Percentiles rank a stretch among this genome's conserved stretches.
Evolutionary conservation across 2,888 invertebrate species (phyloP).

Genomic region (Drosophila merina): DNA sequence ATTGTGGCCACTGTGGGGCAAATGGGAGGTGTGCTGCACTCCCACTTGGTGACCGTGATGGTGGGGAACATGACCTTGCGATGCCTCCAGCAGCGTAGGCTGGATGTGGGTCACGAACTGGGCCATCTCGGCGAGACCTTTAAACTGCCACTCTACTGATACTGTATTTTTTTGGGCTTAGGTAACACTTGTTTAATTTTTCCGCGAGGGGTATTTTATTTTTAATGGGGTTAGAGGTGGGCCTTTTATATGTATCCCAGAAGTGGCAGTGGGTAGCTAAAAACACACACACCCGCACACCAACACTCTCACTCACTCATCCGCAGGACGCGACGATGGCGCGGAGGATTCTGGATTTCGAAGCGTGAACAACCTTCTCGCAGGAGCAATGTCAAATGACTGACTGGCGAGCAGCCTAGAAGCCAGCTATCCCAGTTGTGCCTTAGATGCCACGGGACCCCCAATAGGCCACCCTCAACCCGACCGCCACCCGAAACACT

Average conservation of each 20-base stretch:
- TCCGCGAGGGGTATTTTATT: conserved; percentile 11
- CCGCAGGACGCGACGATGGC: conserved; percentile 33
- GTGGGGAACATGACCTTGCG: conserved; percentile 85
- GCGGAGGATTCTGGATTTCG: conserved; percentile 41
- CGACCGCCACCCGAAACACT: conserved; percentile 42
- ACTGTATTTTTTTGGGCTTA: conserved; percentile 35
- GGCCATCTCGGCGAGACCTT: conserved; percentile 83
- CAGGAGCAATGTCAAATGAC: conserved; percentile 83
- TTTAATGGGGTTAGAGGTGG: not conserved
- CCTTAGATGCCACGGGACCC: conserved; percentile 70
- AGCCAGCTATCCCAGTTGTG: conserved; percentile 73
- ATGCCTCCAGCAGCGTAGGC: conserved; percentile 86
- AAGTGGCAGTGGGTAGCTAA: conserved; percentile 53
- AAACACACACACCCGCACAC: conserved; percentile 31
- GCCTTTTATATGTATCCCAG: conserved; percentile 59
- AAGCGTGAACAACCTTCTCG: conserved; percentile 81
- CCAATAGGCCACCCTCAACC: conserved; percentile 36
- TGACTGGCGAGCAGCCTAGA: conserved; percentile 55
- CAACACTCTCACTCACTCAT: conserved; percentile 26
- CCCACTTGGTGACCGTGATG: conserved; percentile 85
- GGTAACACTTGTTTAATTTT: conserved; percentile 54
- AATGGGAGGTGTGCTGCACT: conserved; percentile 83
- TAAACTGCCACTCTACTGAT: conserved; percentile 14
- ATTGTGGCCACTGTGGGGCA: conserved; percentile 84
- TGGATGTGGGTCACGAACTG: conserved; percentile 87